phyloP scores from a whole-genome alignment of 1,140 invertebrate species.

The Conus ventricosus region DNA sequence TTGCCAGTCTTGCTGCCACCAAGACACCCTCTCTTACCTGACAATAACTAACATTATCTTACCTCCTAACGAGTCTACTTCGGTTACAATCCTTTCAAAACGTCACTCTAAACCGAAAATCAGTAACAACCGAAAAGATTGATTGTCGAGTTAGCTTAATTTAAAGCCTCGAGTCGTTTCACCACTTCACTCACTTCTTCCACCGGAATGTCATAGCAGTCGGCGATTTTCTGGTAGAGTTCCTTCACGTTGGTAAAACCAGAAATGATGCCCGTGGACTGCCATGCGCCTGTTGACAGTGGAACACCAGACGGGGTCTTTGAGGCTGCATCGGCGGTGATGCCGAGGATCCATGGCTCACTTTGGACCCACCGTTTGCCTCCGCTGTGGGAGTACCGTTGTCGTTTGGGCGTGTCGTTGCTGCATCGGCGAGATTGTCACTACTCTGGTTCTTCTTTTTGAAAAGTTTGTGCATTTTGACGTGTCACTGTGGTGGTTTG shows the following conservation, averaged over 20 bases:
- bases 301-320: slow-evolving; percentile 89
- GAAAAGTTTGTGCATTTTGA: slow-evolving; percentile 60
- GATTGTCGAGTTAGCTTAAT: no score
- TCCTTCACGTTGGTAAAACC: slow-evolving; percentile 96
- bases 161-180: no score
- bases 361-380: slow-evolving; percentile 49
- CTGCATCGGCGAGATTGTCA: slow-evolving; percentile 51
- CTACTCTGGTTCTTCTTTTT: slow-evolving; percentile 60
- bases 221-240: slow-evolving; percentile 95
- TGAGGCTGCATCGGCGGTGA: slow-evolving; percentile 46
- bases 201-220: slow-evolving; percentile 90
- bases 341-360: background rate
- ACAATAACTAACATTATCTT: no score
- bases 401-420: slow-evolving; percentile 58
- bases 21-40: no score
- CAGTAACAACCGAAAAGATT: no score
- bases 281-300: slow-evolving; percentile 97
- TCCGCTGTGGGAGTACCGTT: slow-evolving; percentile 37
- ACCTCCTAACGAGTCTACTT: no score
- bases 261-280: slow-evolving; percentile 94
- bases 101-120: no score
- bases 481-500: background rate
- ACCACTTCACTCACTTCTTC: slow-evolving; percentile 65
- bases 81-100: no score
- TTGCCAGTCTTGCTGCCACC: no score